A percentile compares a stretch with the other conserved stretches of the same genome.
These are phyloP conservation scores for Emmelina monodactyla DNA, from an alignment of 2,888 invertebrate genomes.

Conservation along the genomic window DNA sequence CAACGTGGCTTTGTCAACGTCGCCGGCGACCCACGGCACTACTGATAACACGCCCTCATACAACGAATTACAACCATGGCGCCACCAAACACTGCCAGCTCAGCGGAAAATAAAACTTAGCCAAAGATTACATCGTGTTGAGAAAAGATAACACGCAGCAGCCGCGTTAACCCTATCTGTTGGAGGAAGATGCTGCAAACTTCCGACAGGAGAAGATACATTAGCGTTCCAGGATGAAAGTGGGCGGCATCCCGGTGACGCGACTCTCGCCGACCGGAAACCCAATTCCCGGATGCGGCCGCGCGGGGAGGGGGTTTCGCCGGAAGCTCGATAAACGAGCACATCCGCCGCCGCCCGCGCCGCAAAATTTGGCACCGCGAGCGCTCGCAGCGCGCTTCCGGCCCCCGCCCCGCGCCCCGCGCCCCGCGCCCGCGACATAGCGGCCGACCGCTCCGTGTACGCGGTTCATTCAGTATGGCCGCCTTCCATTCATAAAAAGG, in stretches of 20 bases:
- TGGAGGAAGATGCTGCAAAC: conserved; percentile 6
- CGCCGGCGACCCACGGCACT: neutral
- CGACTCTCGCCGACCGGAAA: conserved; percentile 62
- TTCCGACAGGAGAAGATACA: conserved; percentile 21
- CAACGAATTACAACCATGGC: neutral
- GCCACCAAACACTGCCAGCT: too few relatives aligned
- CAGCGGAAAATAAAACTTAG: too few relatives aligned
- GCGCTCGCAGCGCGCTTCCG: conserved; percentile 62
- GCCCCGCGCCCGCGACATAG: conserved; percentile 60
- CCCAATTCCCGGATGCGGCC: conserved; percentile 65
- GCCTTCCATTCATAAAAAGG: conserved; percentile 78
- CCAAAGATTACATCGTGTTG: too few relatives aligned
- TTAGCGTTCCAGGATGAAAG: conserved; percentile 45
- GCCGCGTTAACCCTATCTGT: conserved; percentile 5
- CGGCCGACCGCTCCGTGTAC: conserved; percentile 66
- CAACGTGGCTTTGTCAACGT: conserved; percentile 31
- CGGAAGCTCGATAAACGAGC: conserved; percentile 65
- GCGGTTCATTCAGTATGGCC: conserved; percentile 77
- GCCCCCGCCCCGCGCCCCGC: conserved; percentile 54
- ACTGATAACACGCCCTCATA: too few relatives aligned
- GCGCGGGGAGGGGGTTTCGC: conserved; percentile 56
- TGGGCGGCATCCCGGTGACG: conserved; percentile 52
- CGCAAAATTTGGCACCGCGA: conserved; percentile 66
- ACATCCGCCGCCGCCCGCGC: conserved; percentile 63
- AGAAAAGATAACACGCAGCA: too few relatives aligned